Base-by-base conservation (phyloP, 2,888 invertebrate genomes). In the Ligdia adustata region DNA sequence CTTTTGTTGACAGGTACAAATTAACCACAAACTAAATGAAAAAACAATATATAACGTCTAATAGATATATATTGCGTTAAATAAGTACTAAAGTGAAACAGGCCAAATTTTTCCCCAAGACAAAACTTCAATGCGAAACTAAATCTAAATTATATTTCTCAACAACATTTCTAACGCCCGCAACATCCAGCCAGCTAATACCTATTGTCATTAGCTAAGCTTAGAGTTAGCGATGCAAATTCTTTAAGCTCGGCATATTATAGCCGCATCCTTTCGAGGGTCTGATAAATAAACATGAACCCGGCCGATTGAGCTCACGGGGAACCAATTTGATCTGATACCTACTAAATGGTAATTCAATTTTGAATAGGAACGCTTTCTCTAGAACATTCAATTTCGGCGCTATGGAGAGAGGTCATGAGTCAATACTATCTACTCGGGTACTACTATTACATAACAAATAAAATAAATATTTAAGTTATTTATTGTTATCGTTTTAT, bases 221-320 rank as follows among this genome's bases (percentile, higher is more conserved):
- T 53, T 42, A 40, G 62, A 73, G 79, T 81, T 76, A 79, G 73
- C 64, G 60, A 82, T 79, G 81, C 71, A 75, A 82, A 82, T 82
- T 72, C 78, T 70, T 72, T 70, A 79, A 79, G 78, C 79, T 72
- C 59, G 64, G 75, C 67, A 66, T 78, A 79, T 77, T 75, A 78
- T 79, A 71, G 65, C 57, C 68, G 69, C 65, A 74, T 79, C 79
- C 77, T 74, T 75, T 79, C 70, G 70, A 77, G 78, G 78, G 79
- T 71, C 81, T 81, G 66, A 79, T 83, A 86, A 84, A 85, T 85
- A 84, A 80, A 84, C 85, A 84, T 85, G 80, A 84, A 70, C 63
- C 55, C 60, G 67, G 57, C 63, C 68, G 63, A 74, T 76, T 66
- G 69, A 69, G 66, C 72, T 72, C 68, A 75, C 67, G 68, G 63